A percentile compares a stretch with the other conserved stretches of the same genome.
These are phyloP conservation scores for Philopedon plagiatum DNA, from an alignment of 2,888 invertebrate species.

Conservation along the genomic window DNA sequence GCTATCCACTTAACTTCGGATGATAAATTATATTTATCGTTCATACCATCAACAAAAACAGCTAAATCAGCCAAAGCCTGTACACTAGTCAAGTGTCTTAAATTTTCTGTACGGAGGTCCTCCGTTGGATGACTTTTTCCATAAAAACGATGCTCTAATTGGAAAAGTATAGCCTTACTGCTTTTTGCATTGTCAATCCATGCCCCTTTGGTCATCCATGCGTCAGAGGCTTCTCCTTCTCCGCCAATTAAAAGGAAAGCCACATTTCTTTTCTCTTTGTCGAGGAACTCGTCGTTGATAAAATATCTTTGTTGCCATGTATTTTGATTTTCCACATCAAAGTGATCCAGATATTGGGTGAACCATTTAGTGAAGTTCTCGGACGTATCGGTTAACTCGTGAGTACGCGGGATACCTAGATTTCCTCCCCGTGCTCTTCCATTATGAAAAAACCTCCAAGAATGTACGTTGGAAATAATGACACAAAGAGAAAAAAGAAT, in stretches of 20 bases:
- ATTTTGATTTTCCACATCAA: slow-evolving; percentile 76
- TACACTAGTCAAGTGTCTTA: slow-evolving; percentile 83
- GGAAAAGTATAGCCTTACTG: slow-evolving; percentile 87
- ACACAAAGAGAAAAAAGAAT: background rate
- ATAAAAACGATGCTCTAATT: slow-evolving; percentile 94
- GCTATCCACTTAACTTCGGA: slow-evolving; percentile 85
- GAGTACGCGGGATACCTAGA: slow-evolving; percentile 63
- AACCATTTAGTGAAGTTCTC: slow-evolving; percentile 79
- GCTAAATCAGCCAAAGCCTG: slow-evolving; percentile 92
- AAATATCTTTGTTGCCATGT: slow-evolving; percentile 91
- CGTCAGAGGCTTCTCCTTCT: slow-evolving; percentile 86
- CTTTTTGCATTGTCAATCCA: slow-evolving; percentile 89
- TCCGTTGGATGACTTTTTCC: slow-evolving; percentile 88
- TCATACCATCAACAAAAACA: slow-evolving; percentile 83
- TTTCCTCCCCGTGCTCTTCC: slow-evolving; percentile 68
- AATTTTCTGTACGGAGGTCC: slow-evolving; percentile 84
- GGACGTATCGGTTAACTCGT: slow-evolving; percentile 58
- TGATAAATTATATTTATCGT: slow-evolving; percentile 73
- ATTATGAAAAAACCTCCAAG: too few relatives aligned
- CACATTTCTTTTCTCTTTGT: slow-evolving; percentile 79
- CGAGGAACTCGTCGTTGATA: slow-evolving; percentile 81
- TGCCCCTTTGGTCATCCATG: slow-evolving; percentile 90
- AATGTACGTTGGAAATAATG: slow-evolving; percentile 11
- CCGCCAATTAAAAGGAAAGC: slow-evolving; percentile 96
- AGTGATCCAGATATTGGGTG: slow-evolving; percentile 87